Base-by-base conservation (phyloP, 2,888 invertebrate species). In the Pyrgus malvae region DNA sequence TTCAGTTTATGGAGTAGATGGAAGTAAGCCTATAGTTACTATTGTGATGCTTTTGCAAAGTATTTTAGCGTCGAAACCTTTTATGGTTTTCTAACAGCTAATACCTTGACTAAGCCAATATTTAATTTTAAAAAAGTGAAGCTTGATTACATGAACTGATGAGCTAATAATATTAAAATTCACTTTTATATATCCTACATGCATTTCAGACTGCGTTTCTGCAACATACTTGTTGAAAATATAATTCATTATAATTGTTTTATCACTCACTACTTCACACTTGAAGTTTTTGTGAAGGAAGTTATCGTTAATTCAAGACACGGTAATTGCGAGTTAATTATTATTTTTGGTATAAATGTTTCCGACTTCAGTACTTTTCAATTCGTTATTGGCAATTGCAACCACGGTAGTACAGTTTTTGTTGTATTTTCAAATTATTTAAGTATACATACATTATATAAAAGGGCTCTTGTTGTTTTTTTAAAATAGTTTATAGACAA, bases 201-300 rank as follows among this genome's bases (percentile, higher is more conserved):
- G 37, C n/a, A 9, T 17, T 37, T 37, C 17, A 37, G n/a, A n/a
- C n/a, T 37, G 37, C 17, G 8, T 17, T 37, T 17, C 9, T n/a
- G 7, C 16, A 27, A 42, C 12, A 29, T 17, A 42, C 27, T 42
- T 27, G 27, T 17, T 29, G 27, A 42, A 42, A 42, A 17, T 25
- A 48, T 38, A 27, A 48, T 48, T 38, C 17, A 48, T 27, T 7
- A 5, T 16, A 19, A 48, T 38, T n/a, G 46, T 48, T 25, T 35
- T 48, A 37, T 33, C 21, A 37, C 12, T 45, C 33, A 12, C 45
- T 14, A 45, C 45, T 25, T 45, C 12, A 19, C 45, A 23, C 45
- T 33, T 21, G 21, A 21, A 42, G 42, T 44, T 6, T 31, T 45
- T 33, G 2, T 5, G 9, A 33, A 33, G 33, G 45, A 45, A 33